A percentile compares a stretch with the other conserved stretches of the same genome.
Evolutionary conservation across 1,140 invertebrate genomes (phyloP).

Genomic region (Tetraneura akinire): DNA sequence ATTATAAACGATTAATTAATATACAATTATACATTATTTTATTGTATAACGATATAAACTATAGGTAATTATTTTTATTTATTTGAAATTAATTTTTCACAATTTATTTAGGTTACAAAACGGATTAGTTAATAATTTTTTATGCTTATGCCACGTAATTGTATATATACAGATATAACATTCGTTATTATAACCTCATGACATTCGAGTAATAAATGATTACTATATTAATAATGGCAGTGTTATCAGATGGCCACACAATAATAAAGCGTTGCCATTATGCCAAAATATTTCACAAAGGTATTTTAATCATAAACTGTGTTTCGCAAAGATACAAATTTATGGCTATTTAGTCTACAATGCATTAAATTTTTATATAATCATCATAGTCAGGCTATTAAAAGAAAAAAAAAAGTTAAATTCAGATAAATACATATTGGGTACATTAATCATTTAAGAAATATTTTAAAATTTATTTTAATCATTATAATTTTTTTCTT

Average conservation of each 20-base stretch:
- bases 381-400: too few species aligned
- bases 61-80: too few species aligned
- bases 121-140: background rate
- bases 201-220: background rate
- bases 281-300: constrained; percentile 27
- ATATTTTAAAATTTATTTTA: too few species aligned
- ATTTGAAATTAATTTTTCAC: background rate
- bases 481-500: too few species aligned
- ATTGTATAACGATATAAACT: too few species aligned
- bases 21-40: too few species aligned
- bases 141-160: constrained; percentile 3
- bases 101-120: background rate
- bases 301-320: constrained; percentile 5
- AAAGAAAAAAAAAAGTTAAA: too few species aligned
- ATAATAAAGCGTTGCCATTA: constrained; percentile 5
- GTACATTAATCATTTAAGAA: too few species aligned
- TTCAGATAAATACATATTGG: too few species aligned
- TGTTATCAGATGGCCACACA: constrained; percentile 2
- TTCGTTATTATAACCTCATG: background rate
- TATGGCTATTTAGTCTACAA: background rate
- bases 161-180: background rate
- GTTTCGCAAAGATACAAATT: constrained; percentile 17
- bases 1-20: too few species aligned
- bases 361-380: too few species aligned
- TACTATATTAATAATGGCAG: background rate